Base-by-base conservation (phyloP, 2,113 vertebrate genomes). In the Xiphorhynchus elegans region DNA sequence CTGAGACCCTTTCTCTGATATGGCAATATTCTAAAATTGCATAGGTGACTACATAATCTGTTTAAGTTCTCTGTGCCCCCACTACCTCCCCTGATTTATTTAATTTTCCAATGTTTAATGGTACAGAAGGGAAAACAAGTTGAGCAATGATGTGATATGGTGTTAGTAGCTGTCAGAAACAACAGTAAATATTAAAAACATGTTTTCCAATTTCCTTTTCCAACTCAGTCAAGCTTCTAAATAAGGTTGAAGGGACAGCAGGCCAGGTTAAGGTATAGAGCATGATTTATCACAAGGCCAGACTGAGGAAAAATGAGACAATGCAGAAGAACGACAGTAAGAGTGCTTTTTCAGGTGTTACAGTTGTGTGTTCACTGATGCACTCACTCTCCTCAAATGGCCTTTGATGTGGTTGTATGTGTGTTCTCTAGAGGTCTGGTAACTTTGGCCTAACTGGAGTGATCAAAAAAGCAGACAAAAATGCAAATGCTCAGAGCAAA, bases 341-440 rank as follows among this genome's bases (percentile, higher is more conserved):
- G 19, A 79, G 4, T 35, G 37, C 8, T 53, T 73, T 83, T 70
- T 33, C 29, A 74, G 39, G 8, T 42, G 17, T 46, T 62, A 20
- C 25, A 66, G 12, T 1, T 73, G 40, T 42, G 17, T 26, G 3
- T 20, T 2, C 17, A 23, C 11, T 7, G 3, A 53, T 25, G 59
- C 40, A 55, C 6, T 82, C 11, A 0, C 12, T 55, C 17, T 86
- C 20, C 63, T 70, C 42, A 55, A 66, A 66, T 21, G 64, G 4
- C 2, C 26, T 58, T 91, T 47, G 37, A 53, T 80, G 46, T 4
- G 58, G 42, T 20, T 73, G 11, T 11, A n/a, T 17, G 13, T 40
- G 26, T 50, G 11, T 35, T 69, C 40, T 62, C 46, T 55, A 55
- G 25, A 91, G 37, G 6, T 66, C 62, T 0, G 0, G 13, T 20